A percentile compares a stretch with the other conserved stretches of the same genome.
Evolutionary conservation across 1,140 invertebrate species (phyloP).

Genomic region (Saxidomus purpurata): DNA sequence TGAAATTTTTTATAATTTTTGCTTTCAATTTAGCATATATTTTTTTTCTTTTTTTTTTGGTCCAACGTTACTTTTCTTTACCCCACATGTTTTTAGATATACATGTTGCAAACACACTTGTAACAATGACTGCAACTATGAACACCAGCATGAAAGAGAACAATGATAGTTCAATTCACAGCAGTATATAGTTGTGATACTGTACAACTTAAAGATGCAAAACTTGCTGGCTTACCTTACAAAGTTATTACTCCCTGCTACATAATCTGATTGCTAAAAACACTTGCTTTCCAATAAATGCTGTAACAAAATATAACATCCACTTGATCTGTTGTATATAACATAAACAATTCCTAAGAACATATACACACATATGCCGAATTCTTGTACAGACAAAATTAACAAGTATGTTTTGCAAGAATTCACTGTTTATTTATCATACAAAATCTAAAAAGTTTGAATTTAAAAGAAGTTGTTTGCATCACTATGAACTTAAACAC

Average conservation of each 20-base stretch:
- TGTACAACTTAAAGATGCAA: slow-evolving; percentile 1
- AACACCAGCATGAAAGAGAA: not conserved
- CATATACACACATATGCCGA: slow-evolving; percentile 11
- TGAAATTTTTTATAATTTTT: too few relatives aligned
- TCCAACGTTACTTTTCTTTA: too few relatives aligned
- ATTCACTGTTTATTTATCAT: not conserved
- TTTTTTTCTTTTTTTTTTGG: too few relatives aligned
- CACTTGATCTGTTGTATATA: not conserved
- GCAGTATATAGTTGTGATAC: not conserved
- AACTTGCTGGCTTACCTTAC: not conserved
- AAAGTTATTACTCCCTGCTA: not conserved
- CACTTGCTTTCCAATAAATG: slow-evolving; percentile 1
- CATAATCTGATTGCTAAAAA: not conserved
- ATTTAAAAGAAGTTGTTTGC: too few relatives aligned
- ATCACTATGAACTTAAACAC: too few relatives aligned
- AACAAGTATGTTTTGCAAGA: not conserved
- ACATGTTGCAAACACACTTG: too few relatives aligned
- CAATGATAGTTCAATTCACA: slow-evolving; percentile 14
- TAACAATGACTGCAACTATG: not conserved
- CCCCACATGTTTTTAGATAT: not conserved
- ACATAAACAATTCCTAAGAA: slow-evolving; percentile 6
- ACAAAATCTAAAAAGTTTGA: not conserved
- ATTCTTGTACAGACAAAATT: not conserved
- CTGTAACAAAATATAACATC: slow-evolving; percentile 23
- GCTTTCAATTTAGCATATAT: too few relatives aligned